phyloP scores from a whole-genome alignment of 2,888 invertebrate species.

The Melolontha melolontha region DNA sequence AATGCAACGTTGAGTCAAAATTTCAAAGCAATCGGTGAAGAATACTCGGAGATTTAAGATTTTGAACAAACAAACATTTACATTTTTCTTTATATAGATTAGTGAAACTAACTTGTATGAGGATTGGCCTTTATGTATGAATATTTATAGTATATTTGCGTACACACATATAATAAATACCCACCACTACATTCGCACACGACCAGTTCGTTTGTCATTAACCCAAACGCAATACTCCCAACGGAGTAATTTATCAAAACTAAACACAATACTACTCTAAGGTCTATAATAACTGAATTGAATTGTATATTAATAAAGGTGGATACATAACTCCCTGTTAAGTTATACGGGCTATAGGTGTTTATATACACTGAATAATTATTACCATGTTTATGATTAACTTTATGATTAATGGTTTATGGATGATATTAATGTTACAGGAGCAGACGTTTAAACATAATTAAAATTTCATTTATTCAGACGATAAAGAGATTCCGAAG shows the following conservation, averaged over 20 bases:
- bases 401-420: constrained; percentile 11
- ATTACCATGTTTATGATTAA: constrained; percentile 8
- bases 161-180: background rate
- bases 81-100: too few species aligned
- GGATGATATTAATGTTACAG: constrained; percentile 1
- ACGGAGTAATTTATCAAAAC: constrained; percentile 36
- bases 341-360: background rate
- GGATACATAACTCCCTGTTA: constrained; percentile 11
- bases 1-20: too few species aligned
- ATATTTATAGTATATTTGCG: too few species aligned
- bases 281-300: constrained; percentile 17
- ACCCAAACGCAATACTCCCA: constrained; percentile 19
- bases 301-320: constrained; percentile 24
- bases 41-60: too few species aligned
- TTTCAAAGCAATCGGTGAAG: too few species aligned
- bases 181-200: constrained; percentile 12
- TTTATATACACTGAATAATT: constrained; percentile 1
- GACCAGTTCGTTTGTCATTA: constrained; percentile 34
- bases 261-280: constrained; percentile 18
- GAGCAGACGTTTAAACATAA: too few species aligned
- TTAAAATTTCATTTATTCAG: too few species aligned
- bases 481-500: too few species aligned
- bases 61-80: too few species aligned
- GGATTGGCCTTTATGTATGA: too few species aligned
- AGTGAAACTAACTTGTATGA: too few species aligned